Percentiles rank a stretch among this genome's conserved stretches.
These are phyloP conservation scores for Microdon myrmicae DNA, from an alignment of 2,888 invertebrate species.

Conservation along the genomic window DNA sequence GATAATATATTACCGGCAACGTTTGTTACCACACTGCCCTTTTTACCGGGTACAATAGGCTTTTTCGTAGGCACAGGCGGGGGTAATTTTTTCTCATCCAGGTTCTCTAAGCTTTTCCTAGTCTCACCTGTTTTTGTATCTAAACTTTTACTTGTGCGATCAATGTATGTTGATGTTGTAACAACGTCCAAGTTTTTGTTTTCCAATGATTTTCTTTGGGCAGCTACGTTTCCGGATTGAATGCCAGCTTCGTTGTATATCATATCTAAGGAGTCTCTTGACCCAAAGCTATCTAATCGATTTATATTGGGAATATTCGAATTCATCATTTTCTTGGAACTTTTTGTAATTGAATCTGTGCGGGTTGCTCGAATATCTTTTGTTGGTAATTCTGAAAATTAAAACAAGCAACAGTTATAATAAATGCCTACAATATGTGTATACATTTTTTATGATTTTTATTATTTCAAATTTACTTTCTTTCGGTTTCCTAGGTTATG, in stretches of 20 bases:
- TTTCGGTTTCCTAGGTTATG: no score
- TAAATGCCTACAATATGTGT: background rate
- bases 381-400: slow-evolving; percentile 22
- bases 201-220: slow-evolving; percentile 70
- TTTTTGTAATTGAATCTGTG: slow-evolving; percentile 5
- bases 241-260: slow-evolving; percentile 64
- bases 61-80: slow-evolving; percentile 72
- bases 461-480: no score
- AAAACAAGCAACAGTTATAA: background rate
- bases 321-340: slow-evolving; percentile 15
- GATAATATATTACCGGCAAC: slow-evolving; percentile 71
- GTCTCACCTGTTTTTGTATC: slow-evolving; percentile 57
- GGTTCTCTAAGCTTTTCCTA: slow-evolving; percentile 64
- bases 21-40: slow-evolving; percentile 74
- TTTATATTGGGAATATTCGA: slow-evolving; percentile 53
- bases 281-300: slow-evolving; percentile 66
- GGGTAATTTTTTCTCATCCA: slow-evolving; percentile 66
- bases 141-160: slow-evolving; percentile 32
- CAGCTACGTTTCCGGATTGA: slow-evolving; percentile 67
- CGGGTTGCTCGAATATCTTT: slow-evolving; percentile 7
- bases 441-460: no score
- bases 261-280: slow-evolving; percentile 65
- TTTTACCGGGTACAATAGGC: slow-evolving; percentile 75
- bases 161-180: slow-evolving; percentile 20
- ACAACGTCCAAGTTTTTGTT: slow-evolving; percentile 63